Conservation (phyloP, 2,113 vertebrate species). For the Percina caprodes region DNA sequence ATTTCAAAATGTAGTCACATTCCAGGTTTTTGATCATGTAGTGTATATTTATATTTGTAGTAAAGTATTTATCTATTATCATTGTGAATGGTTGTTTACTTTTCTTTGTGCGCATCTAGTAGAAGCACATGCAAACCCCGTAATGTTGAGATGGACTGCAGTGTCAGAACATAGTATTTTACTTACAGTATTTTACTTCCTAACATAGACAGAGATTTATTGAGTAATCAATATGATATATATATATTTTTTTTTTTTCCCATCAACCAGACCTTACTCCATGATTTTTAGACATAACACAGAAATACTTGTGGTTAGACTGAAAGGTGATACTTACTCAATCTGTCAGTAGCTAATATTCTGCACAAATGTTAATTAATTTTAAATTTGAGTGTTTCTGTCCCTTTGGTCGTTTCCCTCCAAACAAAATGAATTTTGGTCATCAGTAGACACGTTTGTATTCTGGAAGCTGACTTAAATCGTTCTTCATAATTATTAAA, state of each 20-base stretch:
- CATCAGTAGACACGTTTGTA: not conserved
- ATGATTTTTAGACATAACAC: not conserved
- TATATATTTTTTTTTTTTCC: no score
- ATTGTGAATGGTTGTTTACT: conserved; percentile 48
- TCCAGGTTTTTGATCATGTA: conserved; percentile 69
- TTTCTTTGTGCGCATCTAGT: conserved; percentile 29
- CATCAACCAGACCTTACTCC: not conserved
- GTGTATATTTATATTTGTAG: conserved; percentile 77
- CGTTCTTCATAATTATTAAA: not conserved
- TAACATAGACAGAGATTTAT: not conserved
- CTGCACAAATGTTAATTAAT: not conserved
- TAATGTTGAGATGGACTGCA: not conserved
- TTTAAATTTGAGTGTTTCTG: not conserved
- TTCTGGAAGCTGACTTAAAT: not conserved
- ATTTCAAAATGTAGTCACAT: conserved; percentile 68
- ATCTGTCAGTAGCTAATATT: not conserved
- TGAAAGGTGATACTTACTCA: not conserved
- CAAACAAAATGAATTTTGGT: not conserved
- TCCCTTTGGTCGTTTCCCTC: not conserved
- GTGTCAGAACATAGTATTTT: not conserved
- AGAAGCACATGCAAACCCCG: conserved; percentile 21
- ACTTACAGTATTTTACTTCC: not conserved
- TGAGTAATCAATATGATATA: not conserved
- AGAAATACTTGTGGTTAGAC: conserved; percentile 6
- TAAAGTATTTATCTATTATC: conserved; percentile 64